Conservation (phyloP, 2,113 vertebrate species). For the Clupea harengus region DNA sequence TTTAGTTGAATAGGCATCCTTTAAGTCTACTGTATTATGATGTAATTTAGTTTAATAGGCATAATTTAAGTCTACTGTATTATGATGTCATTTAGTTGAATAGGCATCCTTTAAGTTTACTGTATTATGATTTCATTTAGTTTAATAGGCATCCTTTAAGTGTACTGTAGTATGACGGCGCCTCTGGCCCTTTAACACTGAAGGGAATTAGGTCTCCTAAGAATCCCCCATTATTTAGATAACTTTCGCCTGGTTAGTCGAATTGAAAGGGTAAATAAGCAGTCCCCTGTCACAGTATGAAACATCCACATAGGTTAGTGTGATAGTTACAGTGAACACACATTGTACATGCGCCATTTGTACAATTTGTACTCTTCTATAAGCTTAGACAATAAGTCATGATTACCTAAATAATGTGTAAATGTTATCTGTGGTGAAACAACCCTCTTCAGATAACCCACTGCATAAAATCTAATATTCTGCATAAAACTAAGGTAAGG, state of each 20-base stretch:
- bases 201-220: background rate
- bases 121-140: too few relatives aligned
- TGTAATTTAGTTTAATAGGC: background rate
- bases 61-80: background rate
- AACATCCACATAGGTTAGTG: background rate
- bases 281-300: background rate
- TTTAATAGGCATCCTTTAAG: background rate
- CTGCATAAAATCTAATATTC: background rate
- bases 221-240: background rate
- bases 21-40: too few relatives aligned
- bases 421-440: background rate
- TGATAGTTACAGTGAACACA: background rate
- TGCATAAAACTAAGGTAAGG: too few relatives aligned
- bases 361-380: background rate
- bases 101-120: too few relatives aligned
- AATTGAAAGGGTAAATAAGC: background rate
- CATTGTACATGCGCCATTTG: background rate
- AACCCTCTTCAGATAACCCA: background rate
- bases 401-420: too few relatives aligned
- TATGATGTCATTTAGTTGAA: too few relatives aligned
- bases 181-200: too few relatives aligned
- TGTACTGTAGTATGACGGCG: background rate
- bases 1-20: background rate
- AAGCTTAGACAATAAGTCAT: background rate
- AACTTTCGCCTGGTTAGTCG: background rate